Evolutionary conservation across 2,113 vertebrate species (phyloP).

Genomic region (Xenus cinereus): DNA sequence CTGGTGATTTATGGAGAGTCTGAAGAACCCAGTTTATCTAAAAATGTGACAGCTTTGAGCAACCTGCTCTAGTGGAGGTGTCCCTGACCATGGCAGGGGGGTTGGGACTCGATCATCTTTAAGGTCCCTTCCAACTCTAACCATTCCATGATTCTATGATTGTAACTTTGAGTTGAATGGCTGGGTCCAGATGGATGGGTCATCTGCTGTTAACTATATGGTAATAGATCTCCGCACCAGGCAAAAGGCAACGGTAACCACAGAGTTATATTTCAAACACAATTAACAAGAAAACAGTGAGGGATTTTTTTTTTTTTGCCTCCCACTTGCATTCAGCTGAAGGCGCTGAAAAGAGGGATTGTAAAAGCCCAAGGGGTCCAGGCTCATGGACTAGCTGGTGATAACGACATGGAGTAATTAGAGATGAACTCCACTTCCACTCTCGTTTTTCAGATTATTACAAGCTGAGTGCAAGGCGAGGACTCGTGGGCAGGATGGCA

Average conservation of each 20-base stretch:
- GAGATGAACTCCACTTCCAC: constrained; percentile 49
- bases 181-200: neutral
- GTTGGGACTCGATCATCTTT: too few relatives aligned
- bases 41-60: neutral
- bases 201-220: neutral
- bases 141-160: too few relatives aligned
- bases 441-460: constrained; percentile 48
- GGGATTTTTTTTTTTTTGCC: neutral
- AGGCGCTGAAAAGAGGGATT: neutral
- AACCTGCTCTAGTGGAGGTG: too few relatives aligned
- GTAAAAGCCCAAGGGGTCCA: constrained; percentile 26
- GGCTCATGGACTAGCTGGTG: constrained; percentile 9
- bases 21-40: neutral
- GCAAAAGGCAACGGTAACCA: neutral
- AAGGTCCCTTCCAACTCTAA: too few relatives aligned
- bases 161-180: neutral
- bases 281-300: neutral
- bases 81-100: too few relatives aligned
- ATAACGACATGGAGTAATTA: constrained; percentile 39
- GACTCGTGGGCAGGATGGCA: constrained; percentile 41
- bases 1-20: neutral
- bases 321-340: neutral
- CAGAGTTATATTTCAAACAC: constrained; percentile 2
- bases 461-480: neutral
- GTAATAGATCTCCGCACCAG: neutral